Base-by-base conservation (phyloP, 1,140 invertebrate species). In the Penaeus vannamei region DNA sequence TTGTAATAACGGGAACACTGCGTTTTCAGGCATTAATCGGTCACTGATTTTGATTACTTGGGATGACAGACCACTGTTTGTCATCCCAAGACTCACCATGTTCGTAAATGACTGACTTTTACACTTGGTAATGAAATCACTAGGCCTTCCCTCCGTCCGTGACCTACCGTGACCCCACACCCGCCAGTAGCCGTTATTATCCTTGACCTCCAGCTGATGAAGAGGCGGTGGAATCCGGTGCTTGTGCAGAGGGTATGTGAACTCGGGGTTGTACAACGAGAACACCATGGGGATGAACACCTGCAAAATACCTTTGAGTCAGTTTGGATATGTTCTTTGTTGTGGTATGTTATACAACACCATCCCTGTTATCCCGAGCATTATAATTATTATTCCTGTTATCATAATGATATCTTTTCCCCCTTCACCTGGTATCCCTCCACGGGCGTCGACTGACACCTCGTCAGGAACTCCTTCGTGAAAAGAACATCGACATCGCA, bases 211-310 rank as follows among this genome's bases (percentile, higher is more conserved):
- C 26, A 85, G 64, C 69, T 85, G 84, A 14, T 85, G 14, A 2
- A 85, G 84, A 12, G 84, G 84, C 12, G 69, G 84, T 22, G 84
- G 84, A 22, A 85, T 53, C 19, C 32, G 22, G 32, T 76, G 62
- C n/a, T 76, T 76, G 66, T 76, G 66, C 36, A 85, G 76, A 12
- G 76, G n/a, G 23, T 80, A 80, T 32, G 62, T 59, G 59, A 86
- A 86, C 29, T 60, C 20, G 8, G 85, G 85, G 85, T 86, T 86
- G 76, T 86, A 86, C 85, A 62, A 60, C 2, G 85, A 86, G 85
- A 86, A 86, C 76, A 86, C 59, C 60, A 80, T 62, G 22, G 85
- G 85, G 23, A 64, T 66, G 85, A 60, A 80, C 59, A 86, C 85
- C 85, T 86, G 2, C 3, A 72, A 72, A 72, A 72, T 23, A 26